Evolutionary conservation across 2,113 vertebrate genomes (phyloP).

Genomic region (Gambusia affinis): DNA sequence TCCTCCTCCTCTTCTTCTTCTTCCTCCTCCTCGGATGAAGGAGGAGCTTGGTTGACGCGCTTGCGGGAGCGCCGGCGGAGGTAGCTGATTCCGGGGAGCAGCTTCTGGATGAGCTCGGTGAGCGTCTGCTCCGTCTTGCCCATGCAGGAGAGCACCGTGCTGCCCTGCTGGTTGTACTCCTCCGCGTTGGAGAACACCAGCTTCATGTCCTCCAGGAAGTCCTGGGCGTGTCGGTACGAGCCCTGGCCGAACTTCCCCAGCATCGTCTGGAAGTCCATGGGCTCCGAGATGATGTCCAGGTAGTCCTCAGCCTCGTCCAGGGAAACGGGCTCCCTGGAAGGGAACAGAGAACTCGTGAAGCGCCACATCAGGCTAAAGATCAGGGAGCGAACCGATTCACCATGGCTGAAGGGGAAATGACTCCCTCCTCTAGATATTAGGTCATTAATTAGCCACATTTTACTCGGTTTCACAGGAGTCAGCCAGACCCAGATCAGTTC

Average conservation of each 20-base stretch:
- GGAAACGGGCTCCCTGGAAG: conserved; percentile 91
- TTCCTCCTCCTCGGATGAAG: conserved; percentile 60
- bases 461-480: too few relatives aligned
- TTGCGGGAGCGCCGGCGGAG: conserved; percentile 87
- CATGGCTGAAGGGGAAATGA: too few relatives aligned
- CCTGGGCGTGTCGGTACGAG: conserved; percentile 86
- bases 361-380: background rate
- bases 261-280: conserved; percentile 98
- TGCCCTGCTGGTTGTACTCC: conserved; percentile 91
- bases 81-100: conserved; percentile 89
- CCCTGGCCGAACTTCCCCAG: conserved; percentile 88
- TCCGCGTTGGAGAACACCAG: conserved; percentile 94
- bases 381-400: background rate
- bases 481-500: too few relatives aligned
- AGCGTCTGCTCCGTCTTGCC: conserved; percentile 92
- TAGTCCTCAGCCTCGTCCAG: conserved; percentile 92
- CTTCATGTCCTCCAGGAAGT: conserved; percentile 92
- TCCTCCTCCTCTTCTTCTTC: conserved; percentile 42
- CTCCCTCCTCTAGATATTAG: too few relatives aligned
- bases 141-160: conserved; percentile 88
- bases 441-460: too few relatives aligned
- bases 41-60: conserved; percentile 61
- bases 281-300: conserved; percentile 88
- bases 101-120: conserved; percentile 89
- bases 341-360: background rate